These are phyloP conservation scores for Lepus americanus DNA, from an alignment of 2,113 vertebrate species.

Conservation along the genomic window DNA sequence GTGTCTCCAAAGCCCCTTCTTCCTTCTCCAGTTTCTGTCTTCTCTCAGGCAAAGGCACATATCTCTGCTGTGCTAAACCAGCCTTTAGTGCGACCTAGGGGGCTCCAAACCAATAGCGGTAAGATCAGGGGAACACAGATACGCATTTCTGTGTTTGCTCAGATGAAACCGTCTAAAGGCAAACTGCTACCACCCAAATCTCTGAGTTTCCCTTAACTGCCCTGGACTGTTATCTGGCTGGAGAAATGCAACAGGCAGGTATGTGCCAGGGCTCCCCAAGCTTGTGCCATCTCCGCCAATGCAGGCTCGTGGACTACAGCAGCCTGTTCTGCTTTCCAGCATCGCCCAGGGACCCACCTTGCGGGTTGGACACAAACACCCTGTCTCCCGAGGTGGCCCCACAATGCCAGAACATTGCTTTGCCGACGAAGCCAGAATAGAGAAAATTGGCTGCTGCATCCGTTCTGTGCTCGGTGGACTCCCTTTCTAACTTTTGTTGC, in stretches of 20 bases:
- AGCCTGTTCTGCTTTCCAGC: neutral
- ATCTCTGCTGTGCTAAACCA: slow-evolving; percentile 65
- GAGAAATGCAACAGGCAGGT: slow-evolving; percentile 13
- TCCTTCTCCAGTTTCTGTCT: slow-evolving; percentile 56
- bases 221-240: slow-evolving; percentile 57
- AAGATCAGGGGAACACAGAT: slow-evolving; percentile 1
- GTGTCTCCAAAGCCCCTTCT: slow-evolving; percentile 7
- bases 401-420: neutral
- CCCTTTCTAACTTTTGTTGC: neutral
- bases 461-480: neutral
- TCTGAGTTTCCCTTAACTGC: slow-evolving; percentile 60
- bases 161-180: slow-evolving; percentile 69
- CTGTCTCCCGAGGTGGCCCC: neutral
- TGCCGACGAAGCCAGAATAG: neutral
- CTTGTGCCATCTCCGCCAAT: neutral
- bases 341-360: neutral
- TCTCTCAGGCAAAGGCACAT: slow-evolving; percentile 62
- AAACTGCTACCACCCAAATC: slow-evolving; percentile 61
- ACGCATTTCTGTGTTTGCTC: slow-evolving; percentile 59
- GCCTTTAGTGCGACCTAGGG: slow-evolving; percentile 74
- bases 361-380: neutral
- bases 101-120: slow-evolving; percentile 76
- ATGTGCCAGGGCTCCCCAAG: slow-evolving; percentile 50
- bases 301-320: neutral
- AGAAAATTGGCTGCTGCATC: neutral